Conservation (phyloP, 1,140 invertebrate genomes). For the Aphelenchoides besseyi region DNA sequence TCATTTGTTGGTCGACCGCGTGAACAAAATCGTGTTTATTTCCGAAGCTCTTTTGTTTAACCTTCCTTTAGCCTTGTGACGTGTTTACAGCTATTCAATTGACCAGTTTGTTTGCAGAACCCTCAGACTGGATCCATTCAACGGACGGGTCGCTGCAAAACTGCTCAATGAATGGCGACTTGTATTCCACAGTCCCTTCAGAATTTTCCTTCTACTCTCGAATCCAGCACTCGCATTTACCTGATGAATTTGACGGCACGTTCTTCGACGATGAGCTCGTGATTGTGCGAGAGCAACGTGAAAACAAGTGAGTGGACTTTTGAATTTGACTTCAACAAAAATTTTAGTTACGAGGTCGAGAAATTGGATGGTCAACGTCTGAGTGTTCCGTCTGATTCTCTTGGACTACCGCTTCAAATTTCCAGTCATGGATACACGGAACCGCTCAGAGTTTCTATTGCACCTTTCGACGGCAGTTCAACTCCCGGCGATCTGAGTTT, state of each 20-base stretch:
- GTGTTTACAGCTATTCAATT: neutral
- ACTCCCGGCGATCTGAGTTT: constrained; percentile 17
- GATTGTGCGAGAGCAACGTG: neutral
- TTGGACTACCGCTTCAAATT: neutral
- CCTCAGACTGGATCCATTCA: neutral
- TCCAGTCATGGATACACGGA: neutral
- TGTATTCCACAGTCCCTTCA: neutral
- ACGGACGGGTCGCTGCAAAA: neutral
- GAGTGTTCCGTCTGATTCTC: neutral
- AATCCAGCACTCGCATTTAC: neutral
- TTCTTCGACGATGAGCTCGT: neutral
- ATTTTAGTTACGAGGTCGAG: neutral
- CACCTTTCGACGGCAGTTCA: constrained; percentile 8
- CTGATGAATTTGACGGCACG: neutral
- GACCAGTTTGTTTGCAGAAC: neutral
- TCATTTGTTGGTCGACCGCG: too few species aligned
- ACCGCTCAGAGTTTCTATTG: constrained; percentile 8
- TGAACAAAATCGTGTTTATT: too few species aligned
- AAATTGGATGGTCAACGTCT: neutral
- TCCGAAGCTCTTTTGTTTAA: neutral
- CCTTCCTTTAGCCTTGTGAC: neutral
- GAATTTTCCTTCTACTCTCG: neutral
- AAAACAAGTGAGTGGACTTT: neutral
- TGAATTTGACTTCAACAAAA: neutral
- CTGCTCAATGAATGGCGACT: neutral